Base-by-base conservation (phyloP, 1,140 invertebrate genomes). In the Globodera rostochiensis region DNA sequence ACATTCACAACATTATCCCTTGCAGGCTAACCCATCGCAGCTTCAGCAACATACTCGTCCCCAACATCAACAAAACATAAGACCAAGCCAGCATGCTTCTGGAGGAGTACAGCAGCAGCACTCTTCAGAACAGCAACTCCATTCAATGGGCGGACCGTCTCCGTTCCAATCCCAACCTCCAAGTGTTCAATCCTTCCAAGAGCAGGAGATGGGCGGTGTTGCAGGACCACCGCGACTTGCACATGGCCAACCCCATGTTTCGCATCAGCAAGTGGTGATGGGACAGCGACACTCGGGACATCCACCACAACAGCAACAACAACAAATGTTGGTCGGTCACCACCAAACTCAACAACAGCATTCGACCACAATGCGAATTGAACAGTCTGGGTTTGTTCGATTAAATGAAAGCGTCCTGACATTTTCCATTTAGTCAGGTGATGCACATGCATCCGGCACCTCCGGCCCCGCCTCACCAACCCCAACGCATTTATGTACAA, bases 401-500 rank as follows among this genome's bases (percentile, higher is more conserved):
- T n/a, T 21, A 21, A 21, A n/a, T 15, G 13, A 73, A 67, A 45
- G 13, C n/a, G 25, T 73, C 13, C 21, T 73, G 13, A 73, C 21
- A 74, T 25, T 25, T 67, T 19, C 74, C 60, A 57, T 74, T 53
- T 74, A 53, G 21, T n/a, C 74, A 76, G 21, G 36, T 21, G 1
- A 13, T 67, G 36, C 36, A 45, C 46, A 67, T 67, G 74, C 74
- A 76, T 66, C 45, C 74, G 74, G 53, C 53, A 4, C 64, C 74
- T 21, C 73, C 66, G 25, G 71, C 71, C 13, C 71, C 49, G 19
- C 73, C 21, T 19, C 47, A 25, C 53, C 80, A 80, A 4, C 7
- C 49, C 5, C 80, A 81, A 53, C 78, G 79, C 4, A 80, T 80
- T 81, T 49, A 36, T 80, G 25, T 80, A 47, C 79, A 82, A 46